Conservation (phyloP, 64 coral and sea anemone genomes). For the Catalaphyllia jardinei region DNA sequence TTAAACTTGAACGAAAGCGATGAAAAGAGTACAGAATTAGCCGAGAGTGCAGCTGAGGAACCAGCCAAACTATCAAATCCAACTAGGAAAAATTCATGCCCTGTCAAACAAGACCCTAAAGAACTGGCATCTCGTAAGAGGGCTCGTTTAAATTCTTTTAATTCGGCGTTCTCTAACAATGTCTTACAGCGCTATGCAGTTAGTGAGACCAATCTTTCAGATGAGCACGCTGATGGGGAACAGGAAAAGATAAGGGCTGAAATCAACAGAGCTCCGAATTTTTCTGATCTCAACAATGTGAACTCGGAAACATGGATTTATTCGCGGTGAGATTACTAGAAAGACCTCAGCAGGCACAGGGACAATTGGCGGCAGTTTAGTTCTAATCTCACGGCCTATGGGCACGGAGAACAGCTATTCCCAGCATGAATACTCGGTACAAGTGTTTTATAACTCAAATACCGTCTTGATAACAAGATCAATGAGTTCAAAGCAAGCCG, state of each 20-base stretch:
- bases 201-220: conserved; percentile 77
- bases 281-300: conserved; percentile 75
- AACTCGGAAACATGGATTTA: conserved; percentile 69
- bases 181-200: conserved; percentile 75
- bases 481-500: conserved; percentile 27
- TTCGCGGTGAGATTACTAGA: not conserved
- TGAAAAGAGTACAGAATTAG: not conserved
- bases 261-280: conserved; percentile 68
- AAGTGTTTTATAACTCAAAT: not conserved
- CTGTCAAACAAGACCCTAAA: not conserved
- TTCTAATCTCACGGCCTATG: not conserved
- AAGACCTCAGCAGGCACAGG: not conserved
- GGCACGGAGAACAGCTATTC: not conserved
- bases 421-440: not conserved
- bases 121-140: not conserved
- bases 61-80: not conserved
- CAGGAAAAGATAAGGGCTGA: not conserved
- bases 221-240: not conserved
- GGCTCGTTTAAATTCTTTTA: conserved; percentile 61
- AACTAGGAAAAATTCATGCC: conserved; percentile 50
- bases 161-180: conserved; percentile 75
- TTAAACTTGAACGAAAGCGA: conserved; percentile 60
- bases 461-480: not conserved
- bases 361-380: conserved; percentile 25
- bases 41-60: not conserved